Base-by-base conservation (phyloP, 2,113 vertebrate genomes). In the Sialia sialis region DNA sequence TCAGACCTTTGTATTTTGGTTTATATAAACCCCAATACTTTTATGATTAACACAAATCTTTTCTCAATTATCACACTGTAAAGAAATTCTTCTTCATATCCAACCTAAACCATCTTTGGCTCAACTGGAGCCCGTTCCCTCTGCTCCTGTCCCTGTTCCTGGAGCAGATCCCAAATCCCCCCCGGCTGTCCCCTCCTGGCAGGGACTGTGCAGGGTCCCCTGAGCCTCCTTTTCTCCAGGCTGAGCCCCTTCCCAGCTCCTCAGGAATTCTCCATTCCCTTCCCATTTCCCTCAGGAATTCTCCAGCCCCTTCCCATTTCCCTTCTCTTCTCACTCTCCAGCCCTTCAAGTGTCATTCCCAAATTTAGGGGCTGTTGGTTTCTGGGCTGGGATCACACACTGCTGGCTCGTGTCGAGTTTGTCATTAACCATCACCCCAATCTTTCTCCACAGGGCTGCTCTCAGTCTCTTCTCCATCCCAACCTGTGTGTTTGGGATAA, bases 61-160 rank as follows among this genome's bases (percentile, higher is more conserved):
- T 39, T 39, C 9, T 39, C 38, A 39, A 39, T 39, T 39, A 11
- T 39, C 38, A 39, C 38, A 39, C 38, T 39, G 38, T 9, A 22
- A 48, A 10, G 4, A n/a, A 73, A 55, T 32, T 46, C 9, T 5
- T 14, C 17, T 26, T 46, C 2, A 18, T 22, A 11, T 5, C 17
- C 48, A 18, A 6, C 1, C 9, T 48, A 11, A 46, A 3, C 15
- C n/a, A 1, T 0, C 13, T 1, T 18, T 46, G n/a, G 27, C 4
- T 0, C 17, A 73, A 0, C 6, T 0, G 4, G 48, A 14, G 22
- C 68, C n/a, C 1, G 0, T 55, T 63, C 3, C 48, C 9, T 32
- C 58, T 55, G 1, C 5, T 64, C 22, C 81, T 64, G 58, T 64
- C n/a, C 58, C 58, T 55, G 79, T 70, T 29, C 55, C 44, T n/a